Evolutionary conservation across 2,113 vertebrate species (phyloP), one percentile per base, ranked within the genome.

Genomic region (Ictidomys tridecemlineatus): DNA sequence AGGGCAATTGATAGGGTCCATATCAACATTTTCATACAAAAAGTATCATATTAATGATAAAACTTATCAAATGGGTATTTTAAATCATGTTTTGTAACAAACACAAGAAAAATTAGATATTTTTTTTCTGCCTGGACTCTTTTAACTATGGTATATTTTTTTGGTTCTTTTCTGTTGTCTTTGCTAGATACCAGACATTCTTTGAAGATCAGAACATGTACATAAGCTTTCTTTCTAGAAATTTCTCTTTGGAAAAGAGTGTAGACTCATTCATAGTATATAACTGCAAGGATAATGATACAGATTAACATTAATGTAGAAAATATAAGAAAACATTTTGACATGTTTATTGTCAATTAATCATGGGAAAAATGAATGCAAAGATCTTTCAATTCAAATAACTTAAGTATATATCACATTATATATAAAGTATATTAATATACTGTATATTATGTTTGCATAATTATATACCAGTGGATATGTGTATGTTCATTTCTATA

Each of bases 161-260:
- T 0, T 28, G 16, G 9, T 53, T 4, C 7, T 67, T n/a, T 2
- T 30, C 13, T 51, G 6, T 45, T 16, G 1, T 17, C 4, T 74
- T 32, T 51, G 5, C 5, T 51, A 12, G 14, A 63, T 24, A 4
- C 11, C 30, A 3, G 37, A 61, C 4, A 32, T 61, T 94, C 48
- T 56, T 16, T 32, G 5, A 22, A 92, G 5, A 37, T 0, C 34
- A 65, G 12, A 77, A 14, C 5, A 73, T 4, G 17, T 9, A 1
- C 2, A 74, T 45, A 37, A 30, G 0, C 30, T 17, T 78, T 42
- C 48, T 69, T 56, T 0, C 12, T 88, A 26, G 65, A 79, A 0
- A 72, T 76, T 93, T 94, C 10, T n/a, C 14, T 74, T 8, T 45
- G 2, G 2, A 72, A 6, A 70, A 30, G 8, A 67, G 0, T 32